Conservation (phyloP, 2,888 invertebrate genomes). For the Leuctra nigra region DNA sequence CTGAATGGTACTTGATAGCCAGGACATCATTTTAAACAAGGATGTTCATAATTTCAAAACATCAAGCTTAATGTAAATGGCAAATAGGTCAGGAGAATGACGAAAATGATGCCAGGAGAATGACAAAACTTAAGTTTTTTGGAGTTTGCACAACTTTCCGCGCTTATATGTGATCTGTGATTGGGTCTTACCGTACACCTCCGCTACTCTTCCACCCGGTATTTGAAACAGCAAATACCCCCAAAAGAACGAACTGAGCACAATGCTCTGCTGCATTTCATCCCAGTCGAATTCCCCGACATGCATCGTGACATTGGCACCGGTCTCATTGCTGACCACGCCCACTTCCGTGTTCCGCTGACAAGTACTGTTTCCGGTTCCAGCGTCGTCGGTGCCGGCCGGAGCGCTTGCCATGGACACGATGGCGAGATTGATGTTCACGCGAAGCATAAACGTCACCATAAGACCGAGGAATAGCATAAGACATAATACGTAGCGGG, state of each 20-base stretch:
- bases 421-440: slow-evolving; percentile 34
- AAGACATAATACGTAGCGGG: slow-evolving; percentile 29
- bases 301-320: not conserved
- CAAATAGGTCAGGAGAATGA: no score
- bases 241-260: slow-evolving; percentile 42
- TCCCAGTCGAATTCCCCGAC: slow-evolving; percentile 36
- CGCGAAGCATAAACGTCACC: slow-evolving; percentile 33
- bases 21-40: no score
- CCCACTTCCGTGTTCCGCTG: not conserved
- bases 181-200: slow-evolving; percentile 37
- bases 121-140: no score
- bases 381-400: not conserved
- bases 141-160: no score
- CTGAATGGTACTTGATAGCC: no score
- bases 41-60: no score
- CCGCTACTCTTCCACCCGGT: slow-evolving; percentile 41
- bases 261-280: slow-evolving; percentile 36
- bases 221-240: slow-evolving; percentile 42
- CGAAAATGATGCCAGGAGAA: no score
- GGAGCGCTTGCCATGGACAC: slow-evolving; percentile 33
- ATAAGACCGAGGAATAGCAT: slow-evolving; percentile 33
- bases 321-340: not conserved
- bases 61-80: no score
- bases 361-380: not conserved
- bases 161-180: no score